Evolutionary conservation across 1,140 invertebrate genomes (phyloP), one percentile per base, ranked within the genome.

Genomic region (Portunus trituberculatus): DNA sequence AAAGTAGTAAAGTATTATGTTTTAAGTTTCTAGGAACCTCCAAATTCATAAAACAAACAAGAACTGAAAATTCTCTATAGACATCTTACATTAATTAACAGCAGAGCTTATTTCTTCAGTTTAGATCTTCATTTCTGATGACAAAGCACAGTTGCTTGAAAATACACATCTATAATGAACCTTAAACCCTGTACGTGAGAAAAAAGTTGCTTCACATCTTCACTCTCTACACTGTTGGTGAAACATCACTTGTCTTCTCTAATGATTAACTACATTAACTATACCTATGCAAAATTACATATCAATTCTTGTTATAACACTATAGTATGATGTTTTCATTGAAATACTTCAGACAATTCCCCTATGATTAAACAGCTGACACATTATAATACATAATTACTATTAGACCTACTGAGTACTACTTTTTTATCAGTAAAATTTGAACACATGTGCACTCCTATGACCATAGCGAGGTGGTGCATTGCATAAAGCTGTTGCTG

Each of bases 401-500:
- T 25, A 76, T 76, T 76, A n/a, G 20, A 76, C 48, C 39, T 1
- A 46, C 39, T 1, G 29, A 46, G 45, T 39, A 31, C n/a, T n/a
- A n/a, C n/a, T 12, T n/a, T n/a, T 25, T 28, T n/a, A 48, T 52
- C 12, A 29, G 48, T n/a, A 91, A 52, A 59, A 4, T 86, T 8
- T 93, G 10, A 93, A 48, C 48, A 48, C 92, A 87, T 87, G 39
- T 86, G 39, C 31, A 29, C 29, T 52, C 29, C 45, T 87, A 84
- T 93, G 92, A 93, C 92, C 84, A 89, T 45, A 94, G 93, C 93
- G 93, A 94, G 93, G 88, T 83, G 88, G 93, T 94, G 93, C 93
- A 89, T 94, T 45, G 45, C 39, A 90, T 76, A 32, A 45, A 82
- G 93, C 48, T 82, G 88, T 94, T 94, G 93, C 87, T 94, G 84